Percentiles rank a stretch among this genome's conserved stretches.
These are phyloP conservation scores for Mamestra brassicae DNA, from an alignment of 2,888 invertebrate species.

Conservation along the genomic window DNA sequence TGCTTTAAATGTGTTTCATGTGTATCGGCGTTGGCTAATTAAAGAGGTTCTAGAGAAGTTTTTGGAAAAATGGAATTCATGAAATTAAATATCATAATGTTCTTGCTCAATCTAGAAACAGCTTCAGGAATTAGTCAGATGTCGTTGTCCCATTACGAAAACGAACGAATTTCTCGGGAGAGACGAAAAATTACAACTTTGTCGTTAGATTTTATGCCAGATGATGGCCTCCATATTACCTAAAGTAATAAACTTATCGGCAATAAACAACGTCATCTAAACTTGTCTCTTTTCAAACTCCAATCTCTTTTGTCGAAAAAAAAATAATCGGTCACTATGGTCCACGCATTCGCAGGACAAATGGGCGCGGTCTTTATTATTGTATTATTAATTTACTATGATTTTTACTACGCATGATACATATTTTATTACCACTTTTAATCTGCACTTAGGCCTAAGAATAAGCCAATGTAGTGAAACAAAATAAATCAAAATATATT, in stretches of 20 bases:
- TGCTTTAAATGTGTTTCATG: no score
- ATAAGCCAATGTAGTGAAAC: neutral
- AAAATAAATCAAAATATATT: slow-evolving; percentile 15
- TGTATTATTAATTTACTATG: slow-evolving; percentile 39
- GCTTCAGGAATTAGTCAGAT: no score
- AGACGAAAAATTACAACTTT: no score
- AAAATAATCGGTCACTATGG: slow-evolving; percentile 6
- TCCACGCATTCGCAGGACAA: slow-evolving; percentile 24
- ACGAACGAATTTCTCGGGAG: no score
- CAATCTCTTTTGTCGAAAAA: neutral
- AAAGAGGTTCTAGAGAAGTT: no score
- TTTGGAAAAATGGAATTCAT: no score
- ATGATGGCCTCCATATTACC: neutral
- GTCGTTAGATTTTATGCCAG: no score
- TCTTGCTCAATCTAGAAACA: no score
- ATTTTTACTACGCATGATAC: slow-evolving; percentile 15
- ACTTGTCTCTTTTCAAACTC: neutral
- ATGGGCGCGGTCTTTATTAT: slow-evolving; percentile 31
- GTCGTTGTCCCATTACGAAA: no score
- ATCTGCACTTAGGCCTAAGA: neutral
- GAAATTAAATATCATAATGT: no score
- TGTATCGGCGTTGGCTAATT: no score
- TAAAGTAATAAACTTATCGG: slow-evolving; percentile 3
- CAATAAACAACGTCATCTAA: slow-evolving; percentile 33
- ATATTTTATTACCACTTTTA: slow-evolving; percentile 33